Evolutionary conservation across 2,113 vertebrate species (phyloP).

Genomic region (Paratilapia polleni): DNA sequence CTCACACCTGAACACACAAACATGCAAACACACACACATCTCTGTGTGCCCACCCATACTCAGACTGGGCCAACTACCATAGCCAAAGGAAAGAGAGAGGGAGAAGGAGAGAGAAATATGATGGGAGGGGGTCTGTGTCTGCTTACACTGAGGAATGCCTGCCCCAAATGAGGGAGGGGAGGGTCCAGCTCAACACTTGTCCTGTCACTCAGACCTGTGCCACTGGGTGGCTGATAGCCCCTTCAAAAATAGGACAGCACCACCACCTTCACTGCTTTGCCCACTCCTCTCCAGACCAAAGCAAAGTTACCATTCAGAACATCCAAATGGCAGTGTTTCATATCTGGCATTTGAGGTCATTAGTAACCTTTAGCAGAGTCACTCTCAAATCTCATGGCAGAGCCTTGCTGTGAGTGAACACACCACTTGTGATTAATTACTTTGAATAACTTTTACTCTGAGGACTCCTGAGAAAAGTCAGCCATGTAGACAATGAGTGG

Average conservation of each 20-base stretch:
- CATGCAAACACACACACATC: slow-evolving; percentile 35
- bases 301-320: slow-evolving; percentile 48
- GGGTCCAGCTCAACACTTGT: slow-evolving; percentile 79
- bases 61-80: slow-evolving; percentile 52
- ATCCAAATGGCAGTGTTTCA: slow-evolving; percentile 49
- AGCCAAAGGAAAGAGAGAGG: slow-evolving; percentile 44
- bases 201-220: slow-evolving; percentile 81
- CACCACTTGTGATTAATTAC: neutral
- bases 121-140: slow-evolving; percentile 66
- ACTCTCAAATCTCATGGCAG: neutral
- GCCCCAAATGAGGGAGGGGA: slow-evolving; percentile 68
- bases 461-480: slow-evolving; percentile 4
- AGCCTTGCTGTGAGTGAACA: neutral
- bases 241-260: slow-evolving; percentile 78
- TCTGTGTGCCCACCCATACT: slow-evolving; percentile 46
- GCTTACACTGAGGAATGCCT: slow-evolving; percentile 81
- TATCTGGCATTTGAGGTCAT: slow-evolving; percentile 33
- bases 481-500: neutral
- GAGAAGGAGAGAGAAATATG: slow-evolving; percentile 51
- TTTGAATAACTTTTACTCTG: neutral
- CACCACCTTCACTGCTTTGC: slow-evolving; percentile 40
- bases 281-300: slow-evolving; percentile 40
- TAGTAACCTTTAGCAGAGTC: slow-evolving; percentile 31
- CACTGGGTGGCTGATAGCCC: slow-evolving; percentile 69
- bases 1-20: slow-evolving; percentile 64